Evolutionary conservation across 2,113 vertebrate genomes (phyloP), one percentile per base, ranked within the genome.

Genomic region (Microcebus tavaratra): DNA sequence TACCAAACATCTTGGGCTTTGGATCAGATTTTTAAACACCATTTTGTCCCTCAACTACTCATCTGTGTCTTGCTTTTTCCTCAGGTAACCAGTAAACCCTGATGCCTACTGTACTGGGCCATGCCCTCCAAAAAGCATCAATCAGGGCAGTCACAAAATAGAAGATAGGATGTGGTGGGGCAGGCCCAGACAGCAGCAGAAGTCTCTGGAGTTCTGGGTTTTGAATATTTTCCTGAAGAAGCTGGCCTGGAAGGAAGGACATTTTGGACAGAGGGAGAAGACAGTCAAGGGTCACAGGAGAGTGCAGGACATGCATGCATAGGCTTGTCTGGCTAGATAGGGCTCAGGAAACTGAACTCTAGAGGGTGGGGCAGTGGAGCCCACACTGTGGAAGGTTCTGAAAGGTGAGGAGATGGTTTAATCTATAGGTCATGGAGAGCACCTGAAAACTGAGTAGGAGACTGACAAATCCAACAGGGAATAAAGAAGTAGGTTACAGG

Each of bases 41-140:
- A 88, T 29, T 91, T 90, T 93, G 25, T 68, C 61, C 61, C 31
- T 95, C 42, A 82, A 67, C 67, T 95, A 75, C n/a, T 94, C 31
- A 85, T 61, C 25, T 39, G 25, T 88, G 29, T 92, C 57, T 96
- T 78, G 72, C 70, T 94, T 97, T 97, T 91, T 87, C 73, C 91
- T 94, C 61, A 91, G 89, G 86, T 89, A 94, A 91, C 50, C 79
- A 92, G 85, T 73, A 80, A 75, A 97, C 18, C 95, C 21, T 96
- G 86, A 94, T 83, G 73, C 68, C 86, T 94, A 57, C 55, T 87
- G 2, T 90, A 83, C 55, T 85, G 67, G 65, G 79, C 31, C 63
- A 72, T 90, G 48, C 73, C 86, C 48, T 91, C 86, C 82, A 94
- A 65, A 78, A 79, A 80, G 34, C 75, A 73, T 81, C 76, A 93